Evolutionary conservation across 2,888 invertebrate species (phyloP), one percentile per base, ranked within the genome.

Genomic region (Lasioglossum morio): DNA sequence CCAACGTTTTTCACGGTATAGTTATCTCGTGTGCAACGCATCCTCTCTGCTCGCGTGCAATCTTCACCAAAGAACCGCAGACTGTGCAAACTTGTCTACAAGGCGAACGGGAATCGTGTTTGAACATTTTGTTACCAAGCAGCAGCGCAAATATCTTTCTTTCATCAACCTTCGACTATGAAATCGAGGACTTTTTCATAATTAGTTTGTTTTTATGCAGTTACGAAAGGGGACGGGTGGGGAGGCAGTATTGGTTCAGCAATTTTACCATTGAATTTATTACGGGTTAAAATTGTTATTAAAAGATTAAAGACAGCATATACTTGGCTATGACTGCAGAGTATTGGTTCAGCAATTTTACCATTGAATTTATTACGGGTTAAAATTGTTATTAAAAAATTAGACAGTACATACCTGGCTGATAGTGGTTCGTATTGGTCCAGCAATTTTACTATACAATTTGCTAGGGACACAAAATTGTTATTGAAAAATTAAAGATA

Each of bases 41-140:
- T 10, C 12, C 30, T 37, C 4, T 37, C 37, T 7, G 8, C 5
- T 10, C 23, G 66, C 66, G 66, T 23, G 1, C 23, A 48, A 72
- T 72, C 40, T 83, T 76, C 34, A 53, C 43, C 19, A 53, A 79
- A 37, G 81, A 74, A 43, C 43, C 43, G 43, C 12, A 43, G 43
- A 3, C 12, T 77, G 76, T 43, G 37, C 72, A 87, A 89, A 84
- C 81, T 57, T 72, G 30, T 57, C 10, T n/a, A 27, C 53, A 48
- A 34, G 53, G n/a, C 78, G 76, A 80, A 85, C 53, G 77, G 48
- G 43, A 46, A 74, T 69, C 72, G 46, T 70, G 79, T 84, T 85
- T 74, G 74, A 85, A 79, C 82, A 81, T 78, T 87, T 87, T 78
- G 77, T 86, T 72, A 34, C 78, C 43, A 83, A 73, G 77, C 78